Percentiles rank a stretch among this genome's conserved stretches.
Conservation (phyloP, 2,888 invertebrate genomes). For the Mylabris sibirica region DNA sequence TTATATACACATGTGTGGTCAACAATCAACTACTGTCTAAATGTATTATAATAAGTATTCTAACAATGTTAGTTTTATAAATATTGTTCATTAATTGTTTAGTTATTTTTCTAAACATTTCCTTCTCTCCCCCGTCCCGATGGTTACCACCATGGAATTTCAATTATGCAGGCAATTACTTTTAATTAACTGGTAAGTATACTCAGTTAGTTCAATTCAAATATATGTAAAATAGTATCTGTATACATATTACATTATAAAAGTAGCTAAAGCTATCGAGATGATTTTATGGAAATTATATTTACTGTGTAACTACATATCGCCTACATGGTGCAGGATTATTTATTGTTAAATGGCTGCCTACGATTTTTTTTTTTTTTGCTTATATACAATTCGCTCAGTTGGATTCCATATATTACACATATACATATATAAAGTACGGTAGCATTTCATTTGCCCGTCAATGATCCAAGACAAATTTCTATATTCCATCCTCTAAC, state of each 20-base stretch:
- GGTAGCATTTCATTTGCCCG: constrained; percentile 38
- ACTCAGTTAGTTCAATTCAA: background rate
- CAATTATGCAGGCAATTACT: background rate
- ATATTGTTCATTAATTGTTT: background rate
- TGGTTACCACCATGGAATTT: background rate
- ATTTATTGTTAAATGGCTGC: constrained; percentile 47
- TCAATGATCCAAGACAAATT: constrained; percentile 34
- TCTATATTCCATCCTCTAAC: constrained; percentile 28
- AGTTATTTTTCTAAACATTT: too few relatives aligned
- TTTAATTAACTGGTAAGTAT: background rate
- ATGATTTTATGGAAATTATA: constrained; percentile 24
- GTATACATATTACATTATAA: background rate
- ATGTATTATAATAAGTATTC: constrained; percentile 24
- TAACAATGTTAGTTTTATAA: constrained; percentile 15
- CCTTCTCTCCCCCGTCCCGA: too few relatives aligned
- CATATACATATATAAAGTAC: constrained; percentile 29
- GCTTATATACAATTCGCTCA: constrained; percentile 45
- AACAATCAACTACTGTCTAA: constrained; percentile 41
- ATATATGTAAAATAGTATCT: background rate
- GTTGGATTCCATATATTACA: constrained; percentile 46
- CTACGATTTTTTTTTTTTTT: constrained; percentile 48
- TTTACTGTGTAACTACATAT: constrained; percentile 24
- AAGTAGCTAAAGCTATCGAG: constrained; percentile 19
- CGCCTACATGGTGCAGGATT: constrained; percentile 42
- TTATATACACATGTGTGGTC: constrained; percentile 41